Evolutionary conservation across 1,140 invertebrate genomes (phyloP), one percentile per base, ranked within the genome.

Genomic region (Ephestia elutella): DNA sequence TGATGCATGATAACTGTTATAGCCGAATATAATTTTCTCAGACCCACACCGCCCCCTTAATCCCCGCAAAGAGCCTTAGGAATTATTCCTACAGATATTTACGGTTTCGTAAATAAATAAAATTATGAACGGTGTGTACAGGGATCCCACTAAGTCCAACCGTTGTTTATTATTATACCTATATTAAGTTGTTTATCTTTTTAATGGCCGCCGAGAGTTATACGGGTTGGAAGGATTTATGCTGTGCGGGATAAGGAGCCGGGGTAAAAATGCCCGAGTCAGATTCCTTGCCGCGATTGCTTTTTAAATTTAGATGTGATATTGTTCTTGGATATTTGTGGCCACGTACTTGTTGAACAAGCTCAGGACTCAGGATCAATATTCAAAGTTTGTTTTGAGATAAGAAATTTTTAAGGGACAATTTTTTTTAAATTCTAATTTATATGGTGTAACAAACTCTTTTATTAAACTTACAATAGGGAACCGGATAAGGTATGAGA

Each of bases 1-100:
- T 89, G 87, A 89, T 88, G 81, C 86, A 87, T 88, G 85, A 85
- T 87, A 82, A 89, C 86, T 87, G 87, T 88, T 89, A 88, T 87
- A 73, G 80, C 77, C 71, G 84, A 84, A 86, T 88, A 89, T 89
- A 89, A 89, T 89, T 88, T 86, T 86, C 81, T 83, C 81, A 75
- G 75, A 71, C 75, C 80, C 82, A 68, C 77, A 79, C 65, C 82
- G 76, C 80, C 76, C 82, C 82, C 82, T 78, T 86, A 87, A 87
- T 87, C 80, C 82, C 78, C 86, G 80, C 87, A 86, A 87, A 86
- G 86, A 87, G 83, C 84, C 83, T 86, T 81, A 73, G 77, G 79
- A 88, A 86, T 86, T 86, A 86, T 86, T 81, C 73, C 79, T 78
- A 78, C 73, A 79, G 80, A 83, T 87, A 86, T 87, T 87, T 87